Conservation (phyloP, 2,888 invertebrate species). For the Drosophila vallismaia region DNA sequence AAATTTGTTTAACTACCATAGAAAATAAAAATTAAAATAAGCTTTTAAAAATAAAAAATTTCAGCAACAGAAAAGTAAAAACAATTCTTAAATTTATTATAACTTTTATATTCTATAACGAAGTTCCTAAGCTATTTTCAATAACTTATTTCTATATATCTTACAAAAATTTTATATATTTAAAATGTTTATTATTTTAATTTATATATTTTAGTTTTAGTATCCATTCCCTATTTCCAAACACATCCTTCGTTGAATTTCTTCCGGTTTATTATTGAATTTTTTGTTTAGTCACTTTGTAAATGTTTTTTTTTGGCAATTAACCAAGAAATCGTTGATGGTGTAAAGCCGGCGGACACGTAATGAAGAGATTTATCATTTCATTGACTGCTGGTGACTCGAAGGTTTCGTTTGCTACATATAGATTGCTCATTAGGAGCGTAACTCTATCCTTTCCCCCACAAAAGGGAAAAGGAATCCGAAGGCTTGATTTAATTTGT, state of each 20-base stretch:
- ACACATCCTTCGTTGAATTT: neutral
- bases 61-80: too few relatives aligned
- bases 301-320: constrained; percentile 55
- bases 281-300: constrained; percentile 65
- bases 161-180: neutral
- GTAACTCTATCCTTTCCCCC: constrained; percentile 33
- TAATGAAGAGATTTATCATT: constrained; percentile 40
- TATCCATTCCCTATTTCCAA: neutral
- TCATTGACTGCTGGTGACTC: constrained; percentile 44
- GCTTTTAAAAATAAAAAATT: too few relatives aligned
- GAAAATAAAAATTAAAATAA: neutral
- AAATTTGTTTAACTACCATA: neutral
- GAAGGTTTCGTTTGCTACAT: constrained; percentile 30
- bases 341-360: neutral
- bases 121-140: too few relatives aligned
- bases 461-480: constrained; percentile 8
- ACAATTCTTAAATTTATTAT: too few relatives aligned
- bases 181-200: constrained; percentile 6
- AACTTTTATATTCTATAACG: too few relatives aligned
- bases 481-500: constrained; percentile 69
- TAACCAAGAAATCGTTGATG: constrained; percentile 42
- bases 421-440: constrained; percentile 39
- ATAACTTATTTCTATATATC: too few relatives aligned
- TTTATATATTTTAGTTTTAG: too few relatives aligned
- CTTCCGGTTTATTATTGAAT: constrained; percentile 41